Percentiles rank a stretch among this genome's conserved stretches.
These are phyloP conservation scores for Pungitius pungitius DNA, from an alignment of 2,113 vertebrate species.

Conservation along the genomic window DNA sequence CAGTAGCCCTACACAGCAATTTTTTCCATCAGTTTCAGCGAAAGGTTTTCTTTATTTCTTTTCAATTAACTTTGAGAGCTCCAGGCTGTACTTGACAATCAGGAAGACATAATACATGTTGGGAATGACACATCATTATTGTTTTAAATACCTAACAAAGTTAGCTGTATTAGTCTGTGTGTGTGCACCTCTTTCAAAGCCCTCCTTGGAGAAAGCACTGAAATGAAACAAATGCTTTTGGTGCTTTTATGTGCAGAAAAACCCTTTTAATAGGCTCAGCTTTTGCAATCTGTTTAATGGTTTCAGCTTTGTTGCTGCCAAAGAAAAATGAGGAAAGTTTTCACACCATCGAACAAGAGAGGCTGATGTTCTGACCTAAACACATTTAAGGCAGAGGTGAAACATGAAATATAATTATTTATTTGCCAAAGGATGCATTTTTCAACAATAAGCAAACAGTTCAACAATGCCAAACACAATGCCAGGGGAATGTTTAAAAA, in stretches of 20 bases:
- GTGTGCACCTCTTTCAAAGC: conserved; percentile 31
- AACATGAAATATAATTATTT: background rate
- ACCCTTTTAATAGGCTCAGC: conserved; percentile 38
- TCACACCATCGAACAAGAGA: conserved; percentile 36
- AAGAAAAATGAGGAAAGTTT: conserved; percentile 40
- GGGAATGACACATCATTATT: conserved; percentile 40
- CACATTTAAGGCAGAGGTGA: conserved; percentile 13
- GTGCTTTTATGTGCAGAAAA: conserved; percentile 40
- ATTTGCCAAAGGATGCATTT: no score
- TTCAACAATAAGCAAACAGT: background rate
- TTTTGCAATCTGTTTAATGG: conserved; percentile 34
- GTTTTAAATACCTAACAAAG: conserved; percentile 38
- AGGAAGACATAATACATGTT: conserved; percentile 39
- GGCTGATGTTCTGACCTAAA: conserved; percentile 28
- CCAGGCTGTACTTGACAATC: conserved; percentile 31
- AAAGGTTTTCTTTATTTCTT: conserved; percentile 55
- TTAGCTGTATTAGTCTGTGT: conserved; percentile 27
- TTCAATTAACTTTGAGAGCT: conserved; percentile 52
- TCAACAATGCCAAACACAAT: background rate
- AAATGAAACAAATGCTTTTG: conserved; percentile 38
- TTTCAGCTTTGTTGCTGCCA: conserved; percentile 37
- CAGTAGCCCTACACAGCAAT: conserved; percentile 30
- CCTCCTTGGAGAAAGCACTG: conserved; percentile 1
- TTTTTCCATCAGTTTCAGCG: conserved; percentile 26
- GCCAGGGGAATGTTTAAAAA: background rate